Evolutionary conservation across 2,797 vertebrate species (phyloP), one percentile per base, ranked within the genome.

Genomic region (Phataginus tricuspis): DNA sequence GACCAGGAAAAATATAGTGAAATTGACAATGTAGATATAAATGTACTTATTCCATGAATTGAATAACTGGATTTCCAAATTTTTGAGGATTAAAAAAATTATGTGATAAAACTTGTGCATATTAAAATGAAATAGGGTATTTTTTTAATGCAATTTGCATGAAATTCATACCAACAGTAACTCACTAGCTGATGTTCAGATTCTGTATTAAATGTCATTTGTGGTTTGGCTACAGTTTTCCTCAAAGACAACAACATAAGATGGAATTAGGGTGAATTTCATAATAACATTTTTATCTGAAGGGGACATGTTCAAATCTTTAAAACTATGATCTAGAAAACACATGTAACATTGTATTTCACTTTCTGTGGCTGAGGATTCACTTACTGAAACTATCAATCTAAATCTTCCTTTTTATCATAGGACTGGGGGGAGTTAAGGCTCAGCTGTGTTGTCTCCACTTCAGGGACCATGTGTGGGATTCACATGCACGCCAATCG

Each of bases 41-140:
- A 64, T 63, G 7, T 83, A 63, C 61, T 88, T 84, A 91, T 90
- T 91, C 91, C 45, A 85, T 69, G 61, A 86, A n/a, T 42, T 95
- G 34, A 95, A 80, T 78, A 89, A 91, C n/a, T 89, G 31, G 16
- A 64, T 86, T 94, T 91, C 5, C 13, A 84, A 79, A 79, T 72
- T 92, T 69, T 96, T 68, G 27, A 72, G 37, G 53, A 59, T 34
- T 78, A 87, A 85, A 88, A 57, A 37, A 84, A 71, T 45, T 55
- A 85, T 42, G 9, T 82, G 93, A 71, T 94, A 90, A 88, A 87
- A 96, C 37, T 49, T 42, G 5, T 25, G 14, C 82, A 16, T 59
- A 27, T 86, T 71, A 94, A 93, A 13, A 51, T 66, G 2, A 4
- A 86, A n/a, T 34, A 89, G 27, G 31, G 59, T 77, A 74, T 37